Conservation (phyloP, 2,888 invertebrate genomes). For the Chymomyza amoena region DNA sequence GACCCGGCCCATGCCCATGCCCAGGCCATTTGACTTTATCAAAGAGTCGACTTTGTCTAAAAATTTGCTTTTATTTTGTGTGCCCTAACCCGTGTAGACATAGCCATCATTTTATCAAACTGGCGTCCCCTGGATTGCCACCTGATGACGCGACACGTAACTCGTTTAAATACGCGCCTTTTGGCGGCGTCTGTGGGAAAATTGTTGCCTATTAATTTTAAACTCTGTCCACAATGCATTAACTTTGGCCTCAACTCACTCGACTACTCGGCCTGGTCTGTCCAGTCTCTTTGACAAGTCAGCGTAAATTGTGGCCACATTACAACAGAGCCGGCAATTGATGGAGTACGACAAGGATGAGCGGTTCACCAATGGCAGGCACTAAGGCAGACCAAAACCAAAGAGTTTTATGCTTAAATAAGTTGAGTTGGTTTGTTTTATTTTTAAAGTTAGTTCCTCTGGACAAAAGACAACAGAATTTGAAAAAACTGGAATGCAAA, state of each 20-base stretch:
- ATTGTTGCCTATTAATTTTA: conserved; percentile 13
- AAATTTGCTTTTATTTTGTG: neutral
- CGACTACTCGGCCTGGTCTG: too few species aligned
- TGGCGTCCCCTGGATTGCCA: conserved; percentile 31
- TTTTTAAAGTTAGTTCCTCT: too few species aligned
- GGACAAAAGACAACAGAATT: too few species aligned
- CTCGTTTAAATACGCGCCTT: conserved; percentile 60
- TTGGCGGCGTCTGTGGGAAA: conserved; percentile 56
- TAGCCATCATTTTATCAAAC: neutral
- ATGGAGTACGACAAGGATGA: neutral
- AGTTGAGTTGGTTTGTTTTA: neutral
- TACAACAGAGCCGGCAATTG: neutral
- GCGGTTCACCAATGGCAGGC: neutral
- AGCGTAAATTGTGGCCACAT: conserved; percentile 10
- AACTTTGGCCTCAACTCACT: neutral
- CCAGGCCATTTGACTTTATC: conserved; percentile 40
- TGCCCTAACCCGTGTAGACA: neutral
- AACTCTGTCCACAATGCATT: neutral
- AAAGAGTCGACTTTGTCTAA: conserved; percentile 68
- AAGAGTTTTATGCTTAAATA: neutral
- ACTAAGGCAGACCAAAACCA: neutral
- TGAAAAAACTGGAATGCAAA: too few species aligned
- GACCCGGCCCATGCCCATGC: neutral
- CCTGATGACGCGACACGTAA: conserved; percentile 65
- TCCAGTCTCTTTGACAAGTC: conserved; percentile 15